Evolutionary conservation across 2,888 invertebrate species (phyloP).

Genomic region (Mimas tiliae): DNA sequence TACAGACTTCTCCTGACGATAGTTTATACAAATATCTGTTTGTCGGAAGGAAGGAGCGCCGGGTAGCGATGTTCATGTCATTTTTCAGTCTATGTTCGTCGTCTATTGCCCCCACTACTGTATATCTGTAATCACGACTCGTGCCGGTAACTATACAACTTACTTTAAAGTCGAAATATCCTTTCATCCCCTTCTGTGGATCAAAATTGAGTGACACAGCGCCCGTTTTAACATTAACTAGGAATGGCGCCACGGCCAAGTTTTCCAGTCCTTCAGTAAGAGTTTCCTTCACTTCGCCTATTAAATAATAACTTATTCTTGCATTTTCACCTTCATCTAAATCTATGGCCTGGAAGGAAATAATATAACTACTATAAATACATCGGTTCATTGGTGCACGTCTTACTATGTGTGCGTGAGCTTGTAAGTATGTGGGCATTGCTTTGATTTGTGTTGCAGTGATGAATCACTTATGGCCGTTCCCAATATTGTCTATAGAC

Average conservation of each 20-base stretch:
- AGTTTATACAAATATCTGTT: too few relatives aligned
- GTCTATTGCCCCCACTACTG: too few relatives aligned
- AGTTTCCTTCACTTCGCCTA: slow-evolving; percentile 92
- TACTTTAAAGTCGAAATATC: slow-evolving; percentile 96
- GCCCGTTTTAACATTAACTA: slow-evolving; percentile 92
- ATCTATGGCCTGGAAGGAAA: slow-evolving; percentile 87
- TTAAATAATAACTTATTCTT: slow-evolving; percentile 89
- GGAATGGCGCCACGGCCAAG: slow-evolving; percentile 91
- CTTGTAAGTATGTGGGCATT: too few relatives aligned
- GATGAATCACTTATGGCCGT: too few relatives aligned
- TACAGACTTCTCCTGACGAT: too few relatives aligned
- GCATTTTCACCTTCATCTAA: slow-evolving; percentile 91
- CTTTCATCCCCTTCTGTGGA: slow-evolving; percentile 98
- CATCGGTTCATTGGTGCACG: too few relatives aligned
- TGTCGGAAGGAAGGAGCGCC: too few relatives aligned
- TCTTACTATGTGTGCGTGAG: too few relatives aligned
- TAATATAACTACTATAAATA: neutral
- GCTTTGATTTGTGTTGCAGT: too few relatives aligned
- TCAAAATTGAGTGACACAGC: slow-evolving; percentile 96
- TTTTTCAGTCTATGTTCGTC: too few relatives aligned
- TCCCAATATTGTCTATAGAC: too few relatives aligned
- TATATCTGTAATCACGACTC: neutral
- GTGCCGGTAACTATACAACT: slow-evolving; percentile 33
- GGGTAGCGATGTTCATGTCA: too few relatives aligned
- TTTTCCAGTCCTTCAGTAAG: slow-evolving; percentile 94